Conservation (phyloP, 2,888 invertebrate genomes). For the Megamerina dolium region DNA sequence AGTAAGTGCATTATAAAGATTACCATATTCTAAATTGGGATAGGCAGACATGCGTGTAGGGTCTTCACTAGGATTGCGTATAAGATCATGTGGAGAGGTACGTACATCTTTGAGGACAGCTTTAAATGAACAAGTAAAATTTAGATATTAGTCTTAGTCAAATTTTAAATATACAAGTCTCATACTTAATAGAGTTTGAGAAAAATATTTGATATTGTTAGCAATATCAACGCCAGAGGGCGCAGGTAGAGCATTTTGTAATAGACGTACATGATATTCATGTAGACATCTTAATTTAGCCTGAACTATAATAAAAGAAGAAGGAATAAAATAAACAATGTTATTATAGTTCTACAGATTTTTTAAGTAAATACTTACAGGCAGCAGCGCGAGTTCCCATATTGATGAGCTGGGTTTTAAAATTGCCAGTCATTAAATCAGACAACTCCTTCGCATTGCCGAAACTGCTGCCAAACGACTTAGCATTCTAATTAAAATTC, state of each 20-base stretch:
- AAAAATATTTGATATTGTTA: constrained; percentile 96
- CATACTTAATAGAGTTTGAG: constrained; percentile 92
- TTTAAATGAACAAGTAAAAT: constrained; percentile 34
- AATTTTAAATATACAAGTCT: not conserved
- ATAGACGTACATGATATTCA: constrained; percentile 89
- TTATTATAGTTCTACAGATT: constrained; percentile 3
- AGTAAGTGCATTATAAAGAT: constrained; percentile 82
- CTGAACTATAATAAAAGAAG: constrained; percentile 64
- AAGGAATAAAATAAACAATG: not conserved
- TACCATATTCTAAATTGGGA: constrained; percentile 95
- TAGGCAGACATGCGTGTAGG: constrained; percentile 81
- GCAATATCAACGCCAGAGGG: constrained; percentile 95
- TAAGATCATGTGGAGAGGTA: constrained; percentile 84
- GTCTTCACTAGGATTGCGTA: constrained; percentile 82
- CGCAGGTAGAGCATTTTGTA: constrained; percentile 84
- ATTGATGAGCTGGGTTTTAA: constrained; percentile 65
- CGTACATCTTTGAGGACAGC: constrained; percentile 97
- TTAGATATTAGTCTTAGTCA: not conserved
- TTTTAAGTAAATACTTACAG: constrained; percentile 66
- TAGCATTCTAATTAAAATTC: constrained; percentile 33
- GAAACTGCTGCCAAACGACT: constrained; percentile 44
- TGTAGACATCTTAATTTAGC: constrained; percentile 95
- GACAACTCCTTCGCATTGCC: constrained; percentile 46
- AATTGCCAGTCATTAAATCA: constrained; percentile 61
- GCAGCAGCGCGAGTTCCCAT: constrained; percentile 93